Conservation (phyloP, 2,888 invertebrate genomes). For the Catocala fraxini region DNA sequence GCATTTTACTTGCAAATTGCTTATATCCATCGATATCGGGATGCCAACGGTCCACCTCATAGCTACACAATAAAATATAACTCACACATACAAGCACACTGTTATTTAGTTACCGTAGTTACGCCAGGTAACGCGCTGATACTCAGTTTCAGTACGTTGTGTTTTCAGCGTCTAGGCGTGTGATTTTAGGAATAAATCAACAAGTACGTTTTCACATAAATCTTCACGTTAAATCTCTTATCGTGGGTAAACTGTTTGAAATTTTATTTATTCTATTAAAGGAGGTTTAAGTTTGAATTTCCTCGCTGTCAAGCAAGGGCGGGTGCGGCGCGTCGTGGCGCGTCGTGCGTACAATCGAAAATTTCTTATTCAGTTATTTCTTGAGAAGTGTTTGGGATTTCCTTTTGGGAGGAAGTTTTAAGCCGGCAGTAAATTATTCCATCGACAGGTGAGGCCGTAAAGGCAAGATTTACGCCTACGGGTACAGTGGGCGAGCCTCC, state of each 20-base stretch:
- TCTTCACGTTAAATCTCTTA: constrained; percentile 47
- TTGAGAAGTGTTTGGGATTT: constrained; percentile 86
- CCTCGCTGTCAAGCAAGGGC: constrained; percentile 66
- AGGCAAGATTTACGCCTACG: constrained; percentile 85
- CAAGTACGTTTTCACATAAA: constrained; percentile 52
- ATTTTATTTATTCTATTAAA: constrained; percentile 76
- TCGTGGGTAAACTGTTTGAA: constrained; percentile 51
- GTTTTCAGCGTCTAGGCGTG: constrained; percentile 37
- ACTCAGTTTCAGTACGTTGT: constrained; percentile 34
- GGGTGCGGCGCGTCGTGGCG: constrained; percentile 44
- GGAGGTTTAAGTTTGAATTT: constrained; percentile 73
- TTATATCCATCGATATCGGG: constrained; percentile 78
- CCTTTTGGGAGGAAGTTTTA: constrained; percentile 83
- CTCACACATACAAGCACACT: constrained; percentile 12
- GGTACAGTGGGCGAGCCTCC: constrained; percentile 76
- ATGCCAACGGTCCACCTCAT: constrained; percentile 54
- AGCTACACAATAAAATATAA: constrained; percentile 49
- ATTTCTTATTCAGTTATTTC: constrained; percentile 86
- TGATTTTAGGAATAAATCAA: constrained; percentile 49
- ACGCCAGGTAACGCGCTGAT: constrained; percentile 21
- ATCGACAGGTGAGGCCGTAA: constrained; percentile 87
- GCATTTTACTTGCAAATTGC: constrained; percentile 86
- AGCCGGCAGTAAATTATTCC: constrained; percentile 86
- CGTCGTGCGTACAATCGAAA: constrained; percentile 71
- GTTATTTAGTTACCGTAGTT: constrained; percentile 37